Conservation (phyloP, 1,140 invertebrate genomes). For the Drosophila nannoptera region DNA sequence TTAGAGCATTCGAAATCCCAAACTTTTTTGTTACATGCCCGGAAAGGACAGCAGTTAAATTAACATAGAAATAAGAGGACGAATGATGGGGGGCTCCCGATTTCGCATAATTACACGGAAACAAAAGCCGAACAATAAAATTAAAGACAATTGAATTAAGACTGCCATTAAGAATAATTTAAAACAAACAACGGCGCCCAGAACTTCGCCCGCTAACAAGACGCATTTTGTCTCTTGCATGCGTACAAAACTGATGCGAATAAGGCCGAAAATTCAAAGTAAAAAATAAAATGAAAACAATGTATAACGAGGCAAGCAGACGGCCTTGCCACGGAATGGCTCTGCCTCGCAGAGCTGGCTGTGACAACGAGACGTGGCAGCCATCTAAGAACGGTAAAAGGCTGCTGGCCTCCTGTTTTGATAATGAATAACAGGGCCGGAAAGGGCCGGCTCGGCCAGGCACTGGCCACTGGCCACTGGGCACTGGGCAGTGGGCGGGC, state of each 20-base stretch:
- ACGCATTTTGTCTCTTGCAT: constrained; percentile 28
- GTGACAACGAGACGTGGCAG: constrained; percentile 25
- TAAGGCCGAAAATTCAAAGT: constrained; percentile 24
- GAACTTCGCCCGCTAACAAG: constrained; percentile 41
- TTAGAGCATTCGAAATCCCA: constrained; percentile 1
- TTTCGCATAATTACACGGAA: constrained; percentile 12
- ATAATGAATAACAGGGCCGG: constrained; percentile 45
- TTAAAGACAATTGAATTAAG: constrained; percentile 34
- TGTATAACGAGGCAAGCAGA: constrained; percentile 52
- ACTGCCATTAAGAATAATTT: constrained; percentile 66
- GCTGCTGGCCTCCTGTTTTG: constrained; percentile 44
- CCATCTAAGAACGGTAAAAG: constrained; percentile 38
- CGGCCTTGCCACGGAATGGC: constrained; percentile 16
- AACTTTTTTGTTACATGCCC: background rate
- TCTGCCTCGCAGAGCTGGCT: constrained; percentile 20
- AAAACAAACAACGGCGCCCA: constrained; percentile 42
- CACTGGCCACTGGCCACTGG: constrained; percentile 4
- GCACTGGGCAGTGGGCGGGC: background rate
- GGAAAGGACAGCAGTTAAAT: constrained; percentile 14
- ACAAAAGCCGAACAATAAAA: constrained; percentile 43
- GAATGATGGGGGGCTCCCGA: background rate
- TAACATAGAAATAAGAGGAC: constrained; percentile 2
- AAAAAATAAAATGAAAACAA: constrained; percentile 21
- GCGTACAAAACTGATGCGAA: constrained; percentile 32
- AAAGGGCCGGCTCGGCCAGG: background rate